phyloP scores from a whole-genome alignment of 2,113 vertebrate genomes.

The Amblyornis subalaris region DNA sequence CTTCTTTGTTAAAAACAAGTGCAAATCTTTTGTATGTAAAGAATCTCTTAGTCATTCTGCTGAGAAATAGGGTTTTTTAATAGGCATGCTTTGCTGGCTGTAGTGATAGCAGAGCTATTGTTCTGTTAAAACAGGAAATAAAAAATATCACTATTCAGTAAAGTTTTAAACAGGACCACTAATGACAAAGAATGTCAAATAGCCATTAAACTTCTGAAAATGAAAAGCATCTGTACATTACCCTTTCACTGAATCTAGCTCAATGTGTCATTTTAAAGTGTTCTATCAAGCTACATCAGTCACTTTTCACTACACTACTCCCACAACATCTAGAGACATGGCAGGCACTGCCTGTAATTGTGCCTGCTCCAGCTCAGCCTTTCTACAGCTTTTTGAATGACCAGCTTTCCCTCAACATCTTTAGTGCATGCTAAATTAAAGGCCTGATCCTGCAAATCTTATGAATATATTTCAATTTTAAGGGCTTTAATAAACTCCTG shows the following conservation, averaged over 20 bases:
- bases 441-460: neutral
- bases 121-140: neutral
- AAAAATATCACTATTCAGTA: neutral
- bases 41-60: neutral
- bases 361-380: neutral
- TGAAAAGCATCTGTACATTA: constrained; percentile 27
- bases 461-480: neutral
- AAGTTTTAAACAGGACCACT: neutral
- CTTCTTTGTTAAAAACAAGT: neutral
- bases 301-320: neutral
- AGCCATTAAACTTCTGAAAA: constrained; percentile 3
- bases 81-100: neutral
- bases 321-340: neutral
- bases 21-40: neutral
- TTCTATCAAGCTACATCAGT: constrained; percentile 32
- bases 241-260: constrained; percentile 5
- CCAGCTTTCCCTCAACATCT: neutral
- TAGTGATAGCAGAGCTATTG: neutral
- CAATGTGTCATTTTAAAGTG: neutral
- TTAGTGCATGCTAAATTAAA: neutral
- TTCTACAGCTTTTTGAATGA: neutral
- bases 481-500: neutral
- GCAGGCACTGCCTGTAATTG: neutral
- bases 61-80: neutral
- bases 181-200: neutral